Evolutionary conservation across 2,888 invertebrate species (phyloP), one percentile per base, ranked within the genome.

Genomic region (Campoplex capitator): DNA sequence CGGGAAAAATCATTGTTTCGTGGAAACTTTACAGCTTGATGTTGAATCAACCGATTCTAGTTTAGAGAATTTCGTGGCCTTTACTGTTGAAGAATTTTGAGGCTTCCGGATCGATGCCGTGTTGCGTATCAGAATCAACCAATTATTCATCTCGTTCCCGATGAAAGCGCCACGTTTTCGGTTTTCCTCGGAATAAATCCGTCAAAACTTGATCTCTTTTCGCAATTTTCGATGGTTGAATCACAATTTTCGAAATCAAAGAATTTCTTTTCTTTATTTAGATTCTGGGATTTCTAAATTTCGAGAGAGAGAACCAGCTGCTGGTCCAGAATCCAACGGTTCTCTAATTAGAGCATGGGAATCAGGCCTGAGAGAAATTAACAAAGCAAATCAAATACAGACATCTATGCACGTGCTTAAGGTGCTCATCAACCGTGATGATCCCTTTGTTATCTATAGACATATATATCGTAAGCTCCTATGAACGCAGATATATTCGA

Each of bases 371-470:
- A 56, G 65, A 84, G 67, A 45, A 8, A 32, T 45, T 6, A 67
- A 42, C 67, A 35, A 77, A 48, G 35, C 62, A 48, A 58, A 68
- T 54, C 70, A 73, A 35, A 16, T 56, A 67, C 1, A 71, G 28
- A 71, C 1, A 35, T 74, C 18, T 38, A 28, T 23, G 23, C 4
- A n/a, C 11, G 23, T 48, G 48, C 48, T 74, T n/a, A 65, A 32
- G 77, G 38, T 65, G 78, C 65, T 78, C 58, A 77, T 83, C 71
- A 54, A 45, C 28, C n/a, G 67, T 54, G 54, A 54, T 58, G 23
- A 38, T 42, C 58, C 42, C 56, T 68, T 42, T 68, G 42, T 68
- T 6, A 32, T 62, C 32, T 32, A 11, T 2, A 32, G 28, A 32
- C 62, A 28, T 23, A 28, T 58, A 9, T 11, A 62, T 32, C 62